Evolutionary conservation across 2,888 invertebrate species (phyloP).

Genomic region (Podabrus alpinus): DNA sequence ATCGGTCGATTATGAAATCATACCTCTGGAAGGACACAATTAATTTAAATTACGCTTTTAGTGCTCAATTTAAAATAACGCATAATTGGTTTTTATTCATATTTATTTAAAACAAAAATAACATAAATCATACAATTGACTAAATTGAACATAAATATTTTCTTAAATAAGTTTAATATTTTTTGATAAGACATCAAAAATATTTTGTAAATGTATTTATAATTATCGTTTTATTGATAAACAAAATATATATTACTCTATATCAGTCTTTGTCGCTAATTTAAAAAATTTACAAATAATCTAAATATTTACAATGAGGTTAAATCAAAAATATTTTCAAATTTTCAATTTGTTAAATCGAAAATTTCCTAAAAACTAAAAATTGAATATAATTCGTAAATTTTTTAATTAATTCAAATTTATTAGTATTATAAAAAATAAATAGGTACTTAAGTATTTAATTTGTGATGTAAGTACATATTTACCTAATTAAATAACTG

Average conservation of each 20-base stretch:
- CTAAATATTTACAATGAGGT: background rate
- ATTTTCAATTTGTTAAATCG: background rate
- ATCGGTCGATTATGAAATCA: no score
- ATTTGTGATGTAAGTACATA: background rate
- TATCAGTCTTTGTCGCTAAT: conserved; percentile 13
- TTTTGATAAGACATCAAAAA: background rate
- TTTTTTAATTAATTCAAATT: background rate
- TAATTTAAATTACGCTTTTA: no score
- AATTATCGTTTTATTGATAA: background rate
- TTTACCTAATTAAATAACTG: background rate
- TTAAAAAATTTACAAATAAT: background rate
- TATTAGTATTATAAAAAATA: background rate
- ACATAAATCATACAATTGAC: background rate
- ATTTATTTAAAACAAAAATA: conserved; percentile 1
- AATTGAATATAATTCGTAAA: background rate
- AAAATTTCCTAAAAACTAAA: background rate
- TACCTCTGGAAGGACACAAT: no score
- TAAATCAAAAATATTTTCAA: background rate
- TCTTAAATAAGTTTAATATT: background rate
- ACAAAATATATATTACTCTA: conserved; percentile 5
- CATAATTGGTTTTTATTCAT: background rate
- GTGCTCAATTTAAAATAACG: no score
- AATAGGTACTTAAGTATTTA: background rate
- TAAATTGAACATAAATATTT: conserved; percentile 4
- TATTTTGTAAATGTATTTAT: background rate